Base-by-base conservation (phyloP, 2,797 vertebrate genomes). In the Champsocephalus esox region DNA sequence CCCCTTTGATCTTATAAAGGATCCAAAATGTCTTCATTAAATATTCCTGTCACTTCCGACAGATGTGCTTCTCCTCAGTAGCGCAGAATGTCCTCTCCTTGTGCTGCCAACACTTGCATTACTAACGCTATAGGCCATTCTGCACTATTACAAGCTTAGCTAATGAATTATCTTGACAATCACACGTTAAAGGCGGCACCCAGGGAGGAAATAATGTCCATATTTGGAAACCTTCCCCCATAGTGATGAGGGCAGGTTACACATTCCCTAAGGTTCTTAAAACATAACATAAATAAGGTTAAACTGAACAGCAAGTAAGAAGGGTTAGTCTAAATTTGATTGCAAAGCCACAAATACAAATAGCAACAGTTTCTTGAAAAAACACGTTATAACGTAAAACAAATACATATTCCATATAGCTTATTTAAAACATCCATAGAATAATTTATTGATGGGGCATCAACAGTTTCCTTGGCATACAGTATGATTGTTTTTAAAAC, bases 121-220 rank as follows among this genome's bases (percentile, higher is more conserved):
- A 57, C 28, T 54, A 14, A 54, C 1, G 34, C 70, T 66, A 41
- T 12, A 38, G 54, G 62, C 63, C 62, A 38, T 32, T 54, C 52
- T 62, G 59, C 24, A 58, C 64, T 61, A 67, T 61, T 68, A 48
- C 45, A 64, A 56, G 58, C 66, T 41, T 50, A 49, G 28, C 48
- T 57, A 66, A 64, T 72, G 45, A 79, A 75, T 52, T 13, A 52
- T 46, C 16, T 65, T 16, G 60, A 71, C 28, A 79, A 54, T 77
- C 44, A 67, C n/a, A 55, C 45, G 73, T 69, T 61, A 9, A 66
- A 73, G 52, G 62, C 62, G 54, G 32, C 51, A 72, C 44, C 62
- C 28, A 43, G 21, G 73, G 56, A 66, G 16, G 51, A 59, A 32
- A 19, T 66, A 45, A 3, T 2, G 52, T 66, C 52, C 10, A 4